A percentile compares a stretch with the other conserved stretches of the same genome.
Evolutionary conservation across 2,888 invertebrate genomes (phyloP).

Genomic region (Abscondita cerata): DNA sequence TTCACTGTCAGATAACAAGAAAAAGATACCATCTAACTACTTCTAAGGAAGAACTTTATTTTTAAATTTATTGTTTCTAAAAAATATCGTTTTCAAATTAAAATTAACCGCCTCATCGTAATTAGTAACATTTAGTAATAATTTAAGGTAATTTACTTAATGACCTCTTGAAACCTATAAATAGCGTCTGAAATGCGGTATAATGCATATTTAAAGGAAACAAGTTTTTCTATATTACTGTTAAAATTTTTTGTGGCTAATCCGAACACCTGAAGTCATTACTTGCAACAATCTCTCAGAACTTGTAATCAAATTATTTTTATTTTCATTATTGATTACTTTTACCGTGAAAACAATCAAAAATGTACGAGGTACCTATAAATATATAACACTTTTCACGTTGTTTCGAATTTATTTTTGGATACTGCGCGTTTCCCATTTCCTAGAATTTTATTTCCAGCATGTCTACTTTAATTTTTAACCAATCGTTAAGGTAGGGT

Average conservation of each 20-base stretch:
- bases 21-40: too few species aligned
- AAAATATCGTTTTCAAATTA: too few species aligned
- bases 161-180: too few species aligned
- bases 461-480: constrained; percentile 12
- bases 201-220: constrained; percentile 14
- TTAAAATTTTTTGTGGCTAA: constrained; percentile 20
- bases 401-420: constrained; percentile 21
- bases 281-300: constrained; percentile 17
- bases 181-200: too few species aligned
- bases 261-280: constrained; percentile 22
- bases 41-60: too few species aligned
- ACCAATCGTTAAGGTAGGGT: constrained; percentile 1
- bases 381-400: constrained; percentile 16
- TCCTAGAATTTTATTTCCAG: too few species aligned
- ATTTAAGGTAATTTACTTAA: too few species aligned
- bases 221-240: constrained; percentile 22
- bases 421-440: not conserved
- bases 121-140: too few species aligned
- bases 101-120: too few species aligned
- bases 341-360: constrained; percentile 27
- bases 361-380: constrained; percentile 12
- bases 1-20: too few species aligned
- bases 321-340: constrained; percentile 24
- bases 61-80: too few species aligned
- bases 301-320: constrained; percentile 22